Evolutionary conservation across 2,113 vertebrate species (phyloP).

Genomic region (Sylvietta virens): DNA sequence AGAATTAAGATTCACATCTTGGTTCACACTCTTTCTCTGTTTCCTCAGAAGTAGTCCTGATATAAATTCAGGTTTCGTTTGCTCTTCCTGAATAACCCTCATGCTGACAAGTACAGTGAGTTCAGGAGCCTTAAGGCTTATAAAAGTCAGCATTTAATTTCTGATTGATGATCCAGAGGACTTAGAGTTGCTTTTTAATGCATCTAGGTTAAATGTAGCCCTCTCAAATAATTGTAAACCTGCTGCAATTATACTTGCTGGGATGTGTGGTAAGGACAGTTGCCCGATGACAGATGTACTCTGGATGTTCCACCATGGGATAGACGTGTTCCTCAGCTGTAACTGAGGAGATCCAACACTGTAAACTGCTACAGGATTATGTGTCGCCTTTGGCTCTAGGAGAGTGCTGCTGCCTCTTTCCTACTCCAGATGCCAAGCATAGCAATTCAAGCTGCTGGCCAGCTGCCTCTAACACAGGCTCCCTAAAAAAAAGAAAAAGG

Average conservation of each 20-base stretch:
- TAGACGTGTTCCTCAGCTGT: neutral
- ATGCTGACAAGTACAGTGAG: neutral
- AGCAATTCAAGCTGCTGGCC: neutral
- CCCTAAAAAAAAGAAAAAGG: neutral
- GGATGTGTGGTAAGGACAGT: neutral
- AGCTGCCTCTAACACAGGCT: neutral
- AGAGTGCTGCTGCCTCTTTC: neutral
- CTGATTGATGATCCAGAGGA: neutral
- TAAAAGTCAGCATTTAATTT: neutral
- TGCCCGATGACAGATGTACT: neutral
- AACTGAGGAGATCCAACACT: neutral
- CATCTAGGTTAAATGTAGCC: neutral
- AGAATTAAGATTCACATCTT: rapidly evolving
- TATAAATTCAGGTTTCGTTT: neutral
- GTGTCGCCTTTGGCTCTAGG: neutral
- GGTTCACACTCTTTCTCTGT: neutral
- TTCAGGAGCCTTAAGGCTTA: neutral
- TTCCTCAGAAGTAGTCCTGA: neutral
- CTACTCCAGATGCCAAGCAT: neutral
- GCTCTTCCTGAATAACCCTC: neutral
- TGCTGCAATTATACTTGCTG: neutral
- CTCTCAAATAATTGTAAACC: neutral
- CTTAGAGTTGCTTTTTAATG: neutral
- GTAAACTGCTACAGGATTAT: neutral
- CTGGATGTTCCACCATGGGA: neutral